Base-by-base conservation (phyloP, 2,888 invertebrate species). In the Meta bourneti region DNA sequence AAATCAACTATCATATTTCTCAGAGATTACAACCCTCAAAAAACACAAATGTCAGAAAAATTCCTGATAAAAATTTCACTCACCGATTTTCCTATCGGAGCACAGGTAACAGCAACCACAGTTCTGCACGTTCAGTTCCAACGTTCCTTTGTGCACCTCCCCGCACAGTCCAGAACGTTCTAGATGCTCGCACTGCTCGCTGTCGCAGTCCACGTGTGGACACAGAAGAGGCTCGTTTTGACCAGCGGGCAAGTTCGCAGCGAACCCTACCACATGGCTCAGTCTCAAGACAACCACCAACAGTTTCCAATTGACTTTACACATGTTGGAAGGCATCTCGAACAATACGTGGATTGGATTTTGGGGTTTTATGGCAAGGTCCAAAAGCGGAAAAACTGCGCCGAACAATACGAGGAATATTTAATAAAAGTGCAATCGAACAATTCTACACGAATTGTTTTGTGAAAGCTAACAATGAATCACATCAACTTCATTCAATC, bases 71-170 rank as follows among this genome's bases (percentile, higher is more conserved):
- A 48, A 69, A 70, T 8, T 7, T 19, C 6, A 70, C 92, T 92
- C 69, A 92, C 92, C 92, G 4, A 69, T n/a, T 13, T 71, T 74
- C 8, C 75, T 80, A n/a, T 83, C 80, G 2, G 48, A 70, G 49
- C 92, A 92, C 6, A 89, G 49, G 72, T 85, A 80, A 16, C 92
- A 92, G 78, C 92, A 92, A 0, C 92, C 92, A 7, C 92, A 92
- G 72, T 89, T 92, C 19, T 89, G 83, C 7, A 34, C 19, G 0
- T 86, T 92, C n/a, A 92, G 7, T 69, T 89, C 82, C 8, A 78
- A 7, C 13, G 19, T 54, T 11, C 92, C 92, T 2, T 69, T 82
- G 2, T 19, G 34, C 0, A 89, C 85, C 49, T 82, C 92, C 5
- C 85, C 78, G 69, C 92, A 92, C 0, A 83, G 51, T 7, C 92